Evolutionary conservation across 2,797 vertebrate genomes (phyloP).

Genomic region (Hemitrygon akajei): DNA sequence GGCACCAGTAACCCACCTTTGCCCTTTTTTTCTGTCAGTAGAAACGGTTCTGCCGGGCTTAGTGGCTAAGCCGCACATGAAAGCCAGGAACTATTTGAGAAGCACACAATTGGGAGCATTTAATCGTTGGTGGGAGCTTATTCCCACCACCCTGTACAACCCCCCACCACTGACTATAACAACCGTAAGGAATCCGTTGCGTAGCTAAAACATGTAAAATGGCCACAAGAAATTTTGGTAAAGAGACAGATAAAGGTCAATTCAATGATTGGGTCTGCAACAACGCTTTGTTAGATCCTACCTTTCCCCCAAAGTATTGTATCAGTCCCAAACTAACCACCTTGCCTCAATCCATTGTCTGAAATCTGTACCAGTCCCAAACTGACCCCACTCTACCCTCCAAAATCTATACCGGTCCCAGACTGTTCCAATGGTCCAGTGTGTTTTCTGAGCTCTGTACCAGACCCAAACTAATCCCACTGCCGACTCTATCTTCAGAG

Average conservation of each 20-base stretch:
- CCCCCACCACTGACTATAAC: too few relatives aligned
- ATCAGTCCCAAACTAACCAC: not conserved
- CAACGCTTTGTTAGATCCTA: not conserved
- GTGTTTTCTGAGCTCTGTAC: not conserved
- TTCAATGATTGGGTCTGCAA: not conserved
- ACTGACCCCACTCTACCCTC: not conserved
- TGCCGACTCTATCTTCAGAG: not conserved
- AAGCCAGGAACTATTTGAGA: too few relatives aligned
- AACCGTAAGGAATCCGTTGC: not conserved
- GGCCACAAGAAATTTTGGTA: not conserved
- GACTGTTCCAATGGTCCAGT: not conserved
- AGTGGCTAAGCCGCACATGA: too few relatives aligned
- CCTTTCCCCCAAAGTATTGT: not conserved
- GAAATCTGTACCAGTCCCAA: not conserved
- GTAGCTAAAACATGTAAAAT: not conserved
- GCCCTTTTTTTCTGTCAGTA: too few relatives aligned
- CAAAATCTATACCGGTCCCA: not conserved
- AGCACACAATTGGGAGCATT: too few relatives aligned
- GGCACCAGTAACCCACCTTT: too few relatives aligned
- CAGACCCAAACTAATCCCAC: not conserved
- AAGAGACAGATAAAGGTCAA: not conserved
- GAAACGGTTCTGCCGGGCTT: too few relatives aligned
- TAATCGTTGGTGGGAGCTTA: too few relatives aligned
- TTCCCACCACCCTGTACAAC: too few relatives aligned
- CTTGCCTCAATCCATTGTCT: not conserved